Base-by-base conservation (phyloP, 1,140 invertebrate species). In the Proales similis region DNA sequence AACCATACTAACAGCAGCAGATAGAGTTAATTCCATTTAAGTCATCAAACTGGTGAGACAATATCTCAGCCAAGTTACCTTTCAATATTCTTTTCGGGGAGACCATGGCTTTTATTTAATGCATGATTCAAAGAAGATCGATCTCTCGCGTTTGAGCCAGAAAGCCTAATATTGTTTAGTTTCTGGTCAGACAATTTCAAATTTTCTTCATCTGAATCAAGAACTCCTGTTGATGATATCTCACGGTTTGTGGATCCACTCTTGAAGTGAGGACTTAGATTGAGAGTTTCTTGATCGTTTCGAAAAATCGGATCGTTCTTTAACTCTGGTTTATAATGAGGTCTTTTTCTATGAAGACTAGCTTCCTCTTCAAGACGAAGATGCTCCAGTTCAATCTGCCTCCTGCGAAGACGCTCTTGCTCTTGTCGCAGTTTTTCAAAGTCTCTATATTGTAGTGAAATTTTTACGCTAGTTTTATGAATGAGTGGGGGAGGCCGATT, bases 351-450 rank as follows among this genome's bases (percentile, higher is more conserved):
- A 42, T 19, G 27, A 9, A 2, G 12, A 4, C 7, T 57, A 36
- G 24, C 39, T 30, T 57, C 45, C 36, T 57, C 33, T 57, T 20
- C 45, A n/a, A n/a, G 39, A 29, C 53, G 39, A 39, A 61, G n/a
- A 22, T 29, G 42, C 26, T 61, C 53, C 24, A 61, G 36, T 39
- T 61, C 36, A 12, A 30, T 30, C 47, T 61, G 53, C 20, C 53
- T 17, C n/a, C 17, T 45, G 17, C 53, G 24, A 11, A 61, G 24
- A 38, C 53, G 24, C 11, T 61, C 53, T 45, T 61, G 53, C 47
- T 61, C 53, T 45, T 61, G 42, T 61, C 26, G 45, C 27, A 61
- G 29, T 61, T 61, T 61, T 11, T 57, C 51, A 22, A 27, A 57
- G 6, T 57, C 51, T 33, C 19, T 57, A 5, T 26, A 9, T 4